These are phyloP conservation scores for Centroberyx gerrardi DNA, from an alignment of 2,797 vertebrate species.

Conservation along the genomic window DNA sequence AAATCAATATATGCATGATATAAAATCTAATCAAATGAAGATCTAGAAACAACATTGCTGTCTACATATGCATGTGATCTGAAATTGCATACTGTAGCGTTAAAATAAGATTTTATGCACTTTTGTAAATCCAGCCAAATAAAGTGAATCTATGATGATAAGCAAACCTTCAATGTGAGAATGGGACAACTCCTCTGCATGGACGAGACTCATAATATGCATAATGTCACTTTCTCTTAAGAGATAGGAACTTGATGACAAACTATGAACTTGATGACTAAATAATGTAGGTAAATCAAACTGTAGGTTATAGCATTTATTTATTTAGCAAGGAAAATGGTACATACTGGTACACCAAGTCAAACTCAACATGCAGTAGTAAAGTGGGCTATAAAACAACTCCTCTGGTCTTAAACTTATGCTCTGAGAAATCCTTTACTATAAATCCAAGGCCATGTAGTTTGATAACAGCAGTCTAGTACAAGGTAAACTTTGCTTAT, in stretches of 20 bases:
- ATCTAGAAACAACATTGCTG: too few relatives aligned
- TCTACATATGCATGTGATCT: too few relatives aligned
- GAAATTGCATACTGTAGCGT: too few relatives aligned
- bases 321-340: conserved; percentile 30
- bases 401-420: not conserved
- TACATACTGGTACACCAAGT: not conserved
- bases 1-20: too few relatives aligned
- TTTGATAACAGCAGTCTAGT: conserved; percentile 78
- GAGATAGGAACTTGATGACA: not conserved
- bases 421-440: not conserved
- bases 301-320: conserved; percentile 14
- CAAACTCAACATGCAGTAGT: not conserved
- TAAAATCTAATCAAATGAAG: too few relatives aligned
- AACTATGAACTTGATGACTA: not conserved
- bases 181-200: conserved; percentile 5
- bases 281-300: conserved; percentile 14
- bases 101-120: too few relatives aligned
- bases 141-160: not conserved
- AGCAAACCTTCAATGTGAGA: not conserved
- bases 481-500: conserved; percentile 44
- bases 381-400: not conserved
- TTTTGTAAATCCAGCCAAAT: not conserved
- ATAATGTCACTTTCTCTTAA: not conserved
- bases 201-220: conserved; percentile 27
- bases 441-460: conserved; percentile 45